Percentiles rank a stretch among this genome's conserved stretches.
These are phyloP conservation scores for Tinea pellionella DNA, from an alignment of 2,888 invertebrate species.

Conservation along the genomic window DNA sequence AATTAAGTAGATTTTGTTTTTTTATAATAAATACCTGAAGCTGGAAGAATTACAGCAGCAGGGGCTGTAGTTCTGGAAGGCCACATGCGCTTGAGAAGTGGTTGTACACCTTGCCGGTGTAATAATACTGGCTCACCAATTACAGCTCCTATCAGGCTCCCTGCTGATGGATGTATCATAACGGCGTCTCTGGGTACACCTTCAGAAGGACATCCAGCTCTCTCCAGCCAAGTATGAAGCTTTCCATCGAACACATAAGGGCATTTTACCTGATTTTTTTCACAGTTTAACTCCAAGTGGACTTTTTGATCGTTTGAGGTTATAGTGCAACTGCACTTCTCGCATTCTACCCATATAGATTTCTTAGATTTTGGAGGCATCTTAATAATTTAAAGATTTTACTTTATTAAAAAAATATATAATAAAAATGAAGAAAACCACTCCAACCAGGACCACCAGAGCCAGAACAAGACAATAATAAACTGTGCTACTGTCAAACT, in stretches of 20 bases:
- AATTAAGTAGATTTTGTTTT: neutral
- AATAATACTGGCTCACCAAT: conserved; percentile 49
- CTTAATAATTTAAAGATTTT: neutral
- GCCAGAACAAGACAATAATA: too few species aligned
- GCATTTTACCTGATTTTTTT: conserved; percentile 51
- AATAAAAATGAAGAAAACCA: too few species aligned
- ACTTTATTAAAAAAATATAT: too few species aligned
- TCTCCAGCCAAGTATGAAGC: conserved; percentile 48
- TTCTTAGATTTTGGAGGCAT: conserved; percentile 59
- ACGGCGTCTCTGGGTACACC: conserved; percentile 50
- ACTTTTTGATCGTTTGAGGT: conserved; percentile 67
- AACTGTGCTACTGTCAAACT: too few species aligned
- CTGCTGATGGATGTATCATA: conserved; percentile 51
- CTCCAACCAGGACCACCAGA: too few species aligned
- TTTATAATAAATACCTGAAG: conserved; percentile 37
- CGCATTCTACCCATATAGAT: conserved; percentile 73
- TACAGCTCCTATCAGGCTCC: conserved; percentile 44
- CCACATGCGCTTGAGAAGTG: conserved; percentile 55
- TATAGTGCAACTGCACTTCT: conserved; percentile 67
- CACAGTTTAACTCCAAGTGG: conserved; percentile 68
- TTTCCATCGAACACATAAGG: conserved; percentile 44
- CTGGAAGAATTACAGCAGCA: conserved; percentile 52
- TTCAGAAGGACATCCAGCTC: conserved; percentile 39
- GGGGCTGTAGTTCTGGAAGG: conserved; percentile 55
- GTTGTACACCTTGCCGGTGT: conserved; percentile 42